Percentiles rank a stretch among this genome's conserved stretches.
Conservation (phyloP, 92 coral and sea anemone species). For the Micromussa lordhowensis region DNA sequence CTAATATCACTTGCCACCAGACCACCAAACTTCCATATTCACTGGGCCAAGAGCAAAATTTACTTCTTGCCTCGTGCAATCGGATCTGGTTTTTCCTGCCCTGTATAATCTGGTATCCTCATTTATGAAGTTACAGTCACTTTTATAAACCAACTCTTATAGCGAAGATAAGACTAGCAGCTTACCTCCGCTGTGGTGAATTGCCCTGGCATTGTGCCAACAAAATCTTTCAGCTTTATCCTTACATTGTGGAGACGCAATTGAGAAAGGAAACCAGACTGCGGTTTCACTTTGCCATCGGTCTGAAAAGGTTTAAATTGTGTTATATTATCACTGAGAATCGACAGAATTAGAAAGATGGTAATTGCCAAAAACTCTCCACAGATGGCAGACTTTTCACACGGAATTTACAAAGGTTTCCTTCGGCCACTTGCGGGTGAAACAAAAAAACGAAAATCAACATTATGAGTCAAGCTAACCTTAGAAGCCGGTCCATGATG, state of each 20-base stretch:
- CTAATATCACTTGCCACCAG: too few species aligned
- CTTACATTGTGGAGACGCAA: constrained; percentile 58
- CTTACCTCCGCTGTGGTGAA: constrained; percentile 55
- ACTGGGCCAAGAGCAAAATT: too few species aligned
- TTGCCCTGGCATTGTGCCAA: constrained; percentile 56
- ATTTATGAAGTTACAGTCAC: neutral
- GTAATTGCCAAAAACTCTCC: neutral
- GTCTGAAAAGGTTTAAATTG: constrained; percentile 5
- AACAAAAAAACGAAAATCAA: neutral
- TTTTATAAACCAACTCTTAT: neutral
- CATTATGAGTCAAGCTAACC: neutral
- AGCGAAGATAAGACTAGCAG: neutral
- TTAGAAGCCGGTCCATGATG: neutral
- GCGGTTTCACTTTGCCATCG: constrained; percentile 59
- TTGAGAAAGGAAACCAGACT: constrained; percentile 71
- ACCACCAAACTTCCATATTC: too few species aligned
- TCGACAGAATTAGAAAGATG: neutral
- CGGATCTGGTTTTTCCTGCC: too few species aligned
- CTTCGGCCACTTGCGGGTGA: neutral
- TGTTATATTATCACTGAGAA: neutral
- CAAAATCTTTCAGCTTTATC: constrained; percentile 54
- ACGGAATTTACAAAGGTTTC: neutral
- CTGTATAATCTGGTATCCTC: too few species aligned
- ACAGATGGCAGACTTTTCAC: neutral
- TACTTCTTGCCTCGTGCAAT: too few species aligned